Base-by-base conservation (phyloP, 53 echinoderm and acorn worm genomes). In the Arbacia lixula region DNA sequence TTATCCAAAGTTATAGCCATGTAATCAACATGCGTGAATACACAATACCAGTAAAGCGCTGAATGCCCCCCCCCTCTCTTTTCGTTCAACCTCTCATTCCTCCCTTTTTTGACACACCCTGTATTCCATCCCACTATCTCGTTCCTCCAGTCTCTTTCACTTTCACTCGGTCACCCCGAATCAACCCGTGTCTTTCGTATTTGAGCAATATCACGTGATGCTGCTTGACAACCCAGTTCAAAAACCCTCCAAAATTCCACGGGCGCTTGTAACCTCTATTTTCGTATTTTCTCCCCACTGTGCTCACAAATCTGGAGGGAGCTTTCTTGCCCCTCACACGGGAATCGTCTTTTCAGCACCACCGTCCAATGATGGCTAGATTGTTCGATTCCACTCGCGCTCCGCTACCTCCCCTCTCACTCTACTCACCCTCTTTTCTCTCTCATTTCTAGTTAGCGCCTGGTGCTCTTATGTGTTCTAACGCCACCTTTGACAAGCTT, bases 341-440 rank as follows among this genome's bases (percentile, higher is more conserved):
- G 55, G 78, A 77, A 24, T 77, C 34, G 57, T 35, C 57, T 29
- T 74, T 43, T 46, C 46, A 46, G 14, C 46, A 46, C 46, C 8
- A 14, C 8, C 46, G 46, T 46, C 46, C 8, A n/a, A n/a, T n/a
- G n/a, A n/a, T n/a, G 69, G 41, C 16, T 14, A 8, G 29, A 77
- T 34, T 57, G 78, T 77, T 56, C 78, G 57, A 38, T 77, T 55
- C 77, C 56, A 58, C 78, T 57, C 58, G 53, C 74, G 74, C 74
- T 52, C 21, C 1, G 53, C 74, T 74, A 53, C 46, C 14, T 14
- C 14, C 14, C 14, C 14, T 46, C 46, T 14, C 46, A 8, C 46
- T 46, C 46, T n/a, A n/a, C n/a, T n/a, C n/a, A n/a, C n/a, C n/a
- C n/a, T n/a, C n/a, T n/a, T n/a, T n/a, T n/a, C n/a, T n/a, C n/a